A percentile compares a stretch with the other conserved stretches of the same genome.
Conservation (phyloP, 2,113 vertebrate species). For the Poeciliopsis retropinna region DNA sequence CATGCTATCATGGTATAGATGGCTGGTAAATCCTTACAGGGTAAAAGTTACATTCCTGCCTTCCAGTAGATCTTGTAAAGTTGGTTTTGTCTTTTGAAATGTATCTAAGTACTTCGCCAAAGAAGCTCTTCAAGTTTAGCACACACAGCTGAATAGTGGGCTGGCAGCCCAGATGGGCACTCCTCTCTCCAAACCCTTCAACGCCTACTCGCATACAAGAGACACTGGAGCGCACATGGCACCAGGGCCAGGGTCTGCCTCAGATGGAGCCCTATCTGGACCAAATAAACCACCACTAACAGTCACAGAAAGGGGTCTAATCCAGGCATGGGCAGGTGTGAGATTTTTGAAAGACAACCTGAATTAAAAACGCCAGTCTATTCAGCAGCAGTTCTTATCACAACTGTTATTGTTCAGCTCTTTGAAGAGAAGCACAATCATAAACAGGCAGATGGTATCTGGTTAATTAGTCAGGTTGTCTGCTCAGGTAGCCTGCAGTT, state of each 20-base stretch:
- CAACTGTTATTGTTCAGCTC: no score
- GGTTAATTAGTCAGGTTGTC: no score
- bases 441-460: no score
- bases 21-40: neutral
- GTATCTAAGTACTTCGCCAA: neutral
- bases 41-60: neutral
- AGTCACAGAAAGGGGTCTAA: neutral
- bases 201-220: conserved; percentile 33
- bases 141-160: conserved; percentile 57
- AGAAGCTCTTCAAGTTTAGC: conserved; percentile 10
- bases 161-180: conserved; percentile 30
- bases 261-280: neutral
- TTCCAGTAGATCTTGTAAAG: neutral
- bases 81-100: neutral
- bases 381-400: no score
- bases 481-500: no score
- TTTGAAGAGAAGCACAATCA: no score
- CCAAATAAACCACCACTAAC: neutral
- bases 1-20: neutral
- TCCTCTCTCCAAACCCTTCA: conserved; percentile 22
- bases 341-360: no score
- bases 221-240: conserved; percentile 4
- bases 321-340: no score
- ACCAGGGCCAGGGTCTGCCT: neutral
- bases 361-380: no score